Evolutionary conservation across 2,888 invertebrate genomes (phyloP), one percentile per base, ranked within the genome.

Genomic region (Latrodectus elegans): DNA sequence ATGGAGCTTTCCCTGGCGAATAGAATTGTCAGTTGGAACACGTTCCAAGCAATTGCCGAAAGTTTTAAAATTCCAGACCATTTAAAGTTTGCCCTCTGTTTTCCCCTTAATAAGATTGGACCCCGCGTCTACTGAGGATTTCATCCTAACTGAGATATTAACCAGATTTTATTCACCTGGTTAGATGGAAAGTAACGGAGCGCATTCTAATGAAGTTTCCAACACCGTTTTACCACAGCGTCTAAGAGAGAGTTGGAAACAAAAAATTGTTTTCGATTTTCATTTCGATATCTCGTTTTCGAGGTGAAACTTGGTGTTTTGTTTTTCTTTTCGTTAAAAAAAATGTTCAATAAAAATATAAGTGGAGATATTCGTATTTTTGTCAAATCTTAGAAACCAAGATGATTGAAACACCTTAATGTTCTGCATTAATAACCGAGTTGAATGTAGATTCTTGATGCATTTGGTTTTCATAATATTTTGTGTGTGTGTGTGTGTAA

Each of bases 131-230:
- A 77, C 73, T 51, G 86, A 87, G 86, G 86, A 87, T 87, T 87
- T 87, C 76, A 52, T 81, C 77, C 86, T 87, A 87, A 87, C 86
- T 81, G 72, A 87, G 86, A 87, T 87, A 87, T 87, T 87, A 87
- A 87, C 86, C 86, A 87, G 86, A 87, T 87, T 87, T 87, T 87
- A 87, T 87, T 81, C 86, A 87, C 81, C 86, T 87, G 86, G 86
- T 87, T 87, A 81, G 86, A 87, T 17, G 68, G 77, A 11, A n/a
- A 60, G 22, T 12, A 38, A 76, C 67, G 77, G 64, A 26, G 1
- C 26, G 85, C 79, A 85, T 85, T 68, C 75, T 22, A 68, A 85
- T 79, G 79, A 79, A 74, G 67, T 55, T 53, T 12, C 22, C 22
- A n/a, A 22, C n/a, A 38, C 55, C 22, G 53, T 75, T 75, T 64